Percentiles rank a stretch among this genome's conserved stretches.
These are phyloP conservation scores for Bettongia penicillata DNA, from an alignment of 2,113 vertebrate species.

Conservation along the genomic window DNA sequence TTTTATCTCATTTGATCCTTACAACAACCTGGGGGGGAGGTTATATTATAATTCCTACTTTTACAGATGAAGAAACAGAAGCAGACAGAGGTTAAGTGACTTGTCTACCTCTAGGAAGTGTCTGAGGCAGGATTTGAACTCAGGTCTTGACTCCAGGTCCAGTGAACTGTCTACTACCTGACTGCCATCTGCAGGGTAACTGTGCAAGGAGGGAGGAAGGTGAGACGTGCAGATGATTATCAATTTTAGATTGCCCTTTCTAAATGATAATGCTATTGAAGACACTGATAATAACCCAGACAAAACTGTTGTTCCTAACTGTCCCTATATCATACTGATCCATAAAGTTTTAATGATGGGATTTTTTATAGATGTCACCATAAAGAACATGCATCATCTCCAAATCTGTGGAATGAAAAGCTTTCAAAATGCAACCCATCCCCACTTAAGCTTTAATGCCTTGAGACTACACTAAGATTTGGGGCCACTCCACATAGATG, in stretches of 20 bases:
- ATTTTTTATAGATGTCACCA: not conserved
- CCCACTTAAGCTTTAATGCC: not conserved
- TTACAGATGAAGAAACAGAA: not conserved
- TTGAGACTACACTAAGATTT: not conserved
- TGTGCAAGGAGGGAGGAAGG: not conserved
- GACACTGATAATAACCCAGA: not conserved
- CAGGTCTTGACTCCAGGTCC: not conserved
- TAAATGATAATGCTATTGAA: not conserved
- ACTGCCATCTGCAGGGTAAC: not conserved
- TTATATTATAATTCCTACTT: not conserved
- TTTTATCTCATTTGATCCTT: not conserved
- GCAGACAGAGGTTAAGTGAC: not conserved
- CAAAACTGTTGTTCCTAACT: no score
- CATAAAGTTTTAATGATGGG: not conserved
- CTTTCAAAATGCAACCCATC: not conserved
- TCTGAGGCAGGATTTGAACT: not conserved
- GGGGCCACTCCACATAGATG: not conserved
- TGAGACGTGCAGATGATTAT: not conserved
- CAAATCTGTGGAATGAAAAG: not conserved
- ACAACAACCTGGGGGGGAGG: not conserved
- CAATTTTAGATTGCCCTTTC: no score
- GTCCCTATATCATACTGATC: no score
- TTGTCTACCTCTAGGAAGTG: not conserved
- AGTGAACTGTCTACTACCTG: not conserved
- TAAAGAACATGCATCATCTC: not conserved